Evolutionary conservation across 1,140 invertebrate genomes (phyloP).

Genomic region (Carposina sasakii): DNA sequence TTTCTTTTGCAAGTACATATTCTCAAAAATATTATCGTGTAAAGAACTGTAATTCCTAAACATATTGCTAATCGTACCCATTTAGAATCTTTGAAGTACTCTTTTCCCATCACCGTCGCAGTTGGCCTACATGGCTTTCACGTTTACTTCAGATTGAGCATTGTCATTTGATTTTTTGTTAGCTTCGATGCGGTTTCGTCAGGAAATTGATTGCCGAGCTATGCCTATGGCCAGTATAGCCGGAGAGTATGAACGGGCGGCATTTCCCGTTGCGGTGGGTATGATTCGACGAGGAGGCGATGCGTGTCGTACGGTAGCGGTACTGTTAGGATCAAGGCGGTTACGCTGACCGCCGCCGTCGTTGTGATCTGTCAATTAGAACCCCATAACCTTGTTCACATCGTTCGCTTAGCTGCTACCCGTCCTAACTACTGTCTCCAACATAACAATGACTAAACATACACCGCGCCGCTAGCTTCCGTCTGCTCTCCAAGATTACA

Average conservation of each 20-base stretch:
- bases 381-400: constrained; percentile 47
- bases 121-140: too few relatives aligned
- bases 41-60: too few relatives aligned
- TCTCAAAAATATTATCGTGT: too few relatives aligned
- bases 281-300: constrained; percentile 24
- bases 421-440: constrained; percentile 26
- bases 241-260: constrained; percentile 25
- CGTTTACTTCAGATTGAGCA: too few relatives aligned
- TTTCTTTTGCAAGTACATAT: too few relatives aligned
- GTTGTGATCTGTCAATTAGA: constrained; percentile 51
- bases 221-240: constrained; percentile 16
- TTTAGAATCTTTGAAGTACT: too few relatives aligned
- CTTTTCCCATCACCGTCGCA: too few relatives aligned
- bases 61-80: too few relatives aligned
- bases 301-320: constrained; percentile 46
- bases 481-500: too few relatives aligned
- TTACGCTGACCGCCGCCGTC: constrained; percentile 37
- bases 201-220: constrained; percentile 42
- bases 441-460: constrained; percentile 24
- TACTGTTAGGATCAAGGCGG: constrained; percentile 52
- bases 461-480: too few relatives aligned
- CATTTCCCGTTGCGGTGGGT: constrained; percentile 48
- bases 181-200: constrained; percentile 36
- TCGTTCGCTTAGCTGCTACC: constrained; percentile 21
- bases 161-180: too few relatives aligned